Evolutionary conservation across 53 echinoderm and acorn worm genomes (phyloP).

Genomic region (Holothuria scabra): DNA sequence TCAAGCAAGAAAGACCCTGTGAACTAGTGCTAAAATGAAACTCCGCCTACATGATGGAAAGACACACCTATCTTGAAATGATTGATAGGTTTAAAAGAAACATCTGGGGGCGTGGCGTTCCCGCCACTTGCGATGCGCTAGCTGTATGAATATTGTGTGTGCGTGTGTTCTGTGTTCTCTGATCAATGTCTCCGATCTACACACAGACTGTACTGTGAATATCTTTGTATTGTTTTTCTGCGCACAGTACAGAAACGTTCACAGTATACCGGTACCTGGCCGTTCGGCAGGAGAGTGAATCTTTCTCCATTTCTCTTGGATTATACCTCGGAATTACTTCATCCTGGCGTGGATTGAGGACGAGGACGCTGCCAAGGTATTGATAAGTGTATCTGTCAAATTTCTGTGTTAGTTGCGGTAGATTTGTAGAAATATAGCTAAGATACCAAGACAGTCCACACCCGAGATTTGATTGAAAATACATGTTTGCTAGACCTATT

Average conservation of each 20-base stretch:
- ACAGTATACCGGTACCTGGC: slow-evolving; percentile 16
- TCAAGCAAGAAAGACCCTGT: no score
- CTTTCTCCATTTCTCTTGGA: slow-evolving; percentile 24
- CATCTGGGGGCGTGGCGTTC: slow-evolving; percentile 38
- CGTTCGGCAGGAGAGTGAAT: no score
- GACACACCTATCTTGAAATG: slow-evolving; percentile 3
- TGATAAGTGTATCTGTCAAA: not conserved
- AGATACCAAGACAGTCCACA: slow-evolving; percentile 27
- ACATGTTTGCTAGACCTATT: no score
- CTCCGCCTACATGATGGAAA: not conserved
- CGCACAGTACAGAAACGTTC: not conserved
- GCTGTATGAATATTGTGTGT: slow-evolving; percentile 3
- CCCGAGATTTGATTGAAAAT: not conserved
- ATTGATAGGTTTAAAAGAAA: slow-evolving; percentile 37
- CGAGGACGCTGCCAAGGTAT: slow-evolving; percentile 45
- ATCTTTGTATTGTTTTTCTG: slow-evolving; percentile 31
- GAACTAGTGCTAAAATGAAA: no score
- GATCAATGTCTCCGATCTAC: not conserved
- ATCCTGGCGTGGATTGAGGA: slow-evolving; percentile 44
- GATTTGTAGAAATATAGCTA: slow-evolving; percentile 1
- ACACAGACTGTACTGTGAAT: not conserved
- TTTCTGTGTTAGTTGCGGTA: not conserved
- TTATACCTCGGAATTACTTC: slow-evolving; percentile 39
- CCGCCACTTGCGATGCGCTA: slow-evolving; percentile 2
- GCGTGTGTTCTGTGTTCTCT: no score